Evolutionary conservation across 2,888 invertebrate species (phyloP), one percentile per base, ranked within the genome.

Genomic region (Stenurella melanura): DNA sequence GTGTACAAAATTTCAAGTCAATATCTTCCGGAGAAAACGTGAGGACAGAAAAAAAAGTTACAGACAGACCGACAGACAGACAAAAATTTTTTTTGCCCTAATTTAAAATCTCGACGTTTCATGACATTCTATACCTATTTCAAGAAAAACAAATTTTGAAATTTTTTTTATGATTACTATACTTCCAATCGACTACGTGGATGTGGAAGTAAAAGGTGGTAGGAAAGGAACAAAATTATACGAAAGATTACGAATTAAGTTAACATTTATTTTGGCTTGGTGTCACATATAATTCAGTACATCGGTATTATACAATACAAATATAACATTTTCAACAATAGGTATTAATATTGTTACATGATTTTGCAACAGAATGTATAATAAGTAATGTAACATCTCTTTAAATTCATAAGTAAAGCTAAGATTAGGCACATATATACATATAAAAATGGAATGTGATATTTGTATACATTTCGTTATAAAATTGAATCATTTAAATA

Each of bases 221-320:
- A 26, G 15, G 42, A 9, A 15, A 15, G 42, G 7, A 15, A 50
- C 6, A 50, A n/a, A 50, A 50, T 50, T 1, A 15, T n/a, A 42
- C 18, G 19, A 63, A 69, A 30, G 9, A 64, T 50, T 81, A 79
- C 76, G 75, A 85, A 85, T 86, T 78, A 83, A 82, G 77, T 86
- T 85, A 88, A 89, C 88, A 88, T 89, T 88, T 88, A 88, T 72
- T 87, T 86, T 87, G 87, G 86, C 86, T 89, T 89, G 89, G 89
- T 89, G 89, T 89, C 89, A 89, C 89, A 89, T 89, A 87, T 84
- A 89, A 87, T 85, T 89, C 88, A 89, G 89, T 89, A 89, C 88
- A 88, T 87, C 83, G 84, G 84, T 81, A 80, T 74, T 78, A 83
- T 86, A 81, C 76, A 77, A 86, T 87, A 87, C 87, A 88, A 87